A percentile compares a stretch with the other conserved stretches of the same genome.
These are phyloP conservation scores for Drosophila repleta DNA, from an alignment of 1,140 invertebrate genomes.

Conservation along the genomic window DNA sequence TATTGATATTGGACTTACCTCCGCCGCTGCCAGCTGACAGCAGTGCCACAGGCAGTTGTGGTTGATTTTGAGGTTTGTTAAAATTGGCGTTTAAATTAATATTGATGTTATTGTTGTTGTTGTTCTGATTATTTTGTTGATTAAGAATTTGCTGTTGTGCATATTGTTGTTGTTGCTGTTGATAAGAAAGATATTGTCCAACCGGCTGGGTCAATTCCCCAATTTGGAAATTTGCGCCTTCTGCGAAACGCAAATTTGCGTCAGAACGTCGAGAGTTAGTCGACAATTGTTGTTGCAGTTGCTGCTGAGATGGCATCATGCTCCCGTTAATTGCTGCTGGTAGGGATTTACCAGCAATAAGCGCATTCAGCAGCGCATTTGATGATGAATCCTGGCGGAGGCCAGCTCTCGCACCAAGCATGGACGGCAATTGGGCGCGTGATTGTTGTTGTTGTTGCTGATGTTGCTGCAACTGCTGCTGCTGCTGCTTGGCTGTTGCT, in stretches of 20 bases:
- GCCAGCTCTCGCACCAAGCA: slow-evolving; percentile 4
- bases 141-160: slow-evolving; percentile 24
- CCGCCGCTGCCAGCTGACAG: slow-evolving; percentile 60
- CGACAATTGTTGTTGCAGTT: slow-evolving; percentile 28
- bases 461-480: slow-evolving; percentile 19
- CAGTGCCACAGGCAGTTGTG: slow-evolving; percentile 49
- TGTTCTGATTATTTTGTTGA: slow-evolving; percentile 34
- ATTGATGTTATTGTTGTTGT: slow-evolving; percentile 39
- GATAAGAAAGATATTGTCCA: slow-evolving; percentile 15
- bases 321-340: slow-evolving; percentile 10
- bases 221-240: slow-evolving; percentile 48
- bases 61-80: slow-evolving; percentile 39
- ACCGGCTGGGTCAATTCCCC: slow-evolving; percentile 41
- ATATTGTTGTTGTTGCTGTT: slow-evolving; percentile 19
- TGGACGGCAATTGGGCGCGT: slow-evolving; percentile 35
- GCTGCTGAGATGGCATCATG: slow-evolving; percentile 30
- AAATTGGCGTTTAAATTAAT: slow-evolving; percentile 27
- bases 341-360: slow-evolving; percentile 56
- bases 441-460: slow-evolving; percentile 32
- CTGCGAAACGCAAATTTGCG: slow-evolving; percentile 36
- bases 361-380: slow-evolving; percentile 60
- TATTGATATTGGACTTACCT: slow-evolving; percentile 48
- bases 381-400: slow-evolving; percentile 50
- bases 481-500: slow-evolving; percentile 32
- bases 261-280: slow-evolving; percentile 13